Evolutionary conservation across 2,113 vertebrate species (phyloP).

Genomic region (Progne subis): DNA sequence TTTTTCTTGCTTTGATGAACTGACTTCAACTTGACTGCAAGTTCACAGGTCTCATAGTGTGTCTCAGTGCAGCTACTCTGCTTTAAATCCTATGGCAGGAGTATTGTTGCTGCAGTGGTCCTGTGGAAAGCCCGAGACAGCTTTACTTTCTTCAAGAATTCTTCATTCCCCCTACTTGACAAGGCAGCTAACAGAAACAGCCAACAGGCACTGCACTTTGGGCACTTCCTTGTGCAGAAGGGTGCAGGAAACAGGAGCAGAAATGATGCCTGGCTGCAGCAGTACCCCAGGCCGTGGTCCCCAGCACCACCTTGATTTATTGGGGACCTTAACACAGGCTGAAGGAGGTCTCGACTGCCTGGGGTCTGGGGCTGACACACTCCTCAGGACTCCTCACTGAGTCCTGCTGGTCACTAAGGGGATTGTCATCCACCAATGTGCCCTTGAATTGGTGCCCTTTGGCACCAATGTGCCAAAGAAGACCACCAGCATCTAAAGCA

Average conservation of each 20-base stretch:
- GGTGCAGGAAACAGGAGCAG: neutral
- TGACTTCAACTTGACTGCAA: neutral
- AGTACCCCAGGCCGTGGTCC: neutral
- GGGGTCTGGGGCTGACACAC: neutral
- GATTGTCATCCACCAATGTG: neutral
- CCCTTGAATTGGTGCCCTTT: neutral
- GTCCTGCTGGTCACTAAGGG: neutral
- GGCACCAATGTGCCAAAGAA: neutral
- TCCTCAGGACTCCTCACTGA: neutral
- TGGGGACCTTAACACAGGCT: neutral
- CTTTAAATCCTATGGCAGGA: neutral
- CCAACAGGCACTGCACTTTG: neutral
- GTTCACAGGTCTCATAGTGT: neutral
- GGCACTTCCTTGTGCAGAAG: neutral
- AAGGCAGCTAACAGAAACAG: neutral
- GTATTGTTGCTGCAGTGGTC: neutral
- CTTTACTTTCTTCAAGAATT: neutral
- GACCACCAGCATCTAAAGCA: neutral
- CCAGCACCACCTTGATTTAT: too few relatives aligned
- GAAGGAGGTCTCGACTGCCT: neutral
- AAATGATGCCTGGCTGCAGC: neutral
- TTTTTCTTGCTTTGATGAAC: neutral
- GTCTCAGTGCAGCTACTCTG: neutral
- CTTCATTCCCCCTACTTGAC: neutral
- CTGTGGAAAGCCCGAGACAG: neutral